Base-by-base conservation (phyloP, 2,888 invertebrate species). In the Autographa pulchrina region DNA sequence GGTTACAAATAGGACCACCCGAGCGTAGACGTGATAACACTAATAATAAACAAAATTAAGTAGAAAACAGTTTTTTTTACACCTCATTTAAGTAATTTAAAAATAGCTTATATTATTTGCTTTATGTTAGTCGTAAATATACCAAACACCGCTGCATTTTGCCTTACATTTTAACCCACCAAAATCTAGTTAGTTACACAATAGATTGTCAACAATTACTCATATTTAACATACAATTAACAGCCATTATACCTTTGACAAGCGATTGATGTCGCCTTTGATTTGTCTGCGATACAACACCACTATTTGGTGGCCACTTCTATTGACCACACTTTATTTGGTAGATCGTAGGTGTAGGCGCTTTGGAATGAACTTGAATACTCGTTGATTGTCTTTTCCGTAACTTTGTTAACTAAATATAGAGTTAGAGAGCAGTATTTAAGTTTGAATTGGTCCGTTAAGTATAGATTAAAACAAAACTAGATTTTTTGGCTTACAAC, bases 241-340 rank as follows among this genome's bases (percentile, higher is more conserved):
- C 78, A 75, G 81, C 85, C 81, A 76, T 86, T 88, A 89, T 88
- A 82, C 85, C 62, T 75, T 78, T 85, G 88, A 84, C 86, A 85
- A 62, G 78, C 86, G 86, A 89, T 89, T 88, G 85, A 89, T 89
- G 84, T 60, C 64, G 78, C 81, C 80, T 80, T 76, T 84, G 78
- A 82, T 84, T 81, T 75, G 71, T 68, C 78, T 65, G 69, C 81
- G 85, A 81, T 78, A 82, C 77, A 72, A 66, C 72, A 75, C 77
- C 70, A 80, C 85, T 76, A 77, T 81, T 81, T 84, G 70, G 85
- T 74, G 72, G 68, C 32, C 63, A 68, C 69, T 60, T 76, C 62
- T 62, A 65, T 77, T 77, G 77, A 80, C 83, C 83, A 85, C 56
- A 64, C 78, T 80, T 61, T 20, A 81, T 83, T 77, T 75, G 83